Conservation (phyloP, 2,797 vertebrate genomes). For the Eulemur mongoz region DNA sequence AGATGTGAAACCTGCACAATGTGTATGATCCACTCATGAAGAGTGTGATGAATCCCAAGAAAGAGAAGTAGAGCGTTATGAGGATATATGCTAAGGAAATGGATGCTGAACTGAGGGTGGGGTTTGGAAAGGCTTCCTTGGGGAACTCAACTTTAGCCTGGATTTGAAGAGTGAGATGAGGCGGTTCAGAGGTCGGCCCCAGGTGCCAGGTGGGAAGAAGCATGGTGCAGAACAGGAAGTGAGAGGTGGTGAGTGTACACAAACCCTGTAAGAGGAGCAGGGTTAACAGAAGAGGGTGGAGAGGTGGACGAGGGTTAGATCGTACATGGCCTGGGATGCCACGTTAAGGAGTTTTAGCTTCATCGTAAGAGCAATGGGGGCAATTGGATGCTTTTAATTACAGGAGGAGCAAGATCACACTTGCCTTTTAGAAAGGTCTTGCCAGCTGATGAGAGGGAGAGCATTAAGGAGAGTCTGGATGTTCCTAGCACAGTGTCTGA, state of each 20-base stretch:
- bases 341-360: neutral
- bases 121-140: neutral
- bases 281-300: neutral
- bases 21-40: neutral
- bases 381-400: neutral
- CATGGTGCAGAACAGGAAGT: neutral
- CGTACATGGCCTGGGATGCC: rapidly evolving
- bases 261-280: neutral
- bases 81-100: neutral
- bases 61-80: neutral
- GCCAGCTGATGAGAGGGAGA: neutral
- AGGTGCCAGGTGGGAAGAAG: neutral
- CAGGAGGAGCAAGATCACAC: neutral
- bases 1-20: neutral
- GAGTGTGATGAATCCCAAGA: neutral
- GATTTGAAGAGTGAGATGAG: neutral
- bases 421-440: neutral
- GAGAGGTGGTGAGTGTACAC: neutral
- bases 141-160: neutral
- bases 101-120: neutral
- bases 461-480: neutral
- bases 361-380: neutral
- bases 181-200: neutral
- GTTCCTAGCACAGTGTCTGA: neutral
- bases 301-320: neutral